Base-by-base conservation (phyloP, 2,888 invertebrate genomes). In the Bembecia ichneumoniformis region DNA sequence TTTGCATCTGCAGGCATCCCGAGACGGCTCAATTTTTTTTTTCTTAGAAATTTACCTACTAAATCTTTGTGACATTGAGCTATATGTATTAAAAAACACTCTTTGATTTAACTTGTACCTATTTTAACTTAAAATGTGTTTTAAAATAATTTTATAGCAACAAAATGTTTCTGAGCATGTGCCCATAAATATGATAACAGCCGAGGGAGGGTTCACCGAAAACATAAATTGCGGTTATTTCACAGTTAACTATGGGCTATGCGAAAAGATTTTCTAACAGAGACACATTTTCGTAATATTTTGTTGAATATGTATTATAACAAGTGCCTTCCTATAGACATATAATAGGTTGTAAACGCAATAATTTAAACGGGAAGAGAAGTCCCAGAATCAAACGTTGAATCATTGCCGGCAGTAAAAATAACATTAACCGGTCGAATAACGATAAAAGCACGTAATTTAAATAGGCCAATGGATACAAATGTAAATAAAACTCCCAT, bases 401-500 rank as follows among this genome's bases (percentile, higher is more conserved):
- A 44, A 44, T 44, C 44, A 44, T 44, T 15, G 44, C 44, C 15
- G 59, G 67, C 70, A 71, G 70, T 72, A 74, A 77, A 76, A 77
- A 76, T 70, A 67, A 58, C 76, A 77, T 73, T 75, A 72, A 64
- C 65, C 60, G 66, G 68, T 71, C 76, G 71, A 73, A 74, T 71
- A 64, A 66, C 76, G 70, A 74, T 75, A 74, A 70, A n/a, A 72
- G 66, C 73, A 69, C 66, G 75, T 74, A 69, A 77, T 76, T 78
- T 75, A 77, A 75, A 77, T 78, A 77, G 66, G 67, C 66, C 66
- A 75, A 77, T 75, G 76, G 75, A 71, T 71, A 72, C 67, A 72
- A 74, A 73, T 71, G 69, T 67, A 68, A 73, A 76, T 77, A 77
- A 77, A 77, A 75, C 74, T 71, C 63, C 56, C 53, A 54, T 52